Evolutionary conservation across 2,113 vertebrate genomes (phyloP).

Genomic region (Chloebia gouldiae): DNA sequence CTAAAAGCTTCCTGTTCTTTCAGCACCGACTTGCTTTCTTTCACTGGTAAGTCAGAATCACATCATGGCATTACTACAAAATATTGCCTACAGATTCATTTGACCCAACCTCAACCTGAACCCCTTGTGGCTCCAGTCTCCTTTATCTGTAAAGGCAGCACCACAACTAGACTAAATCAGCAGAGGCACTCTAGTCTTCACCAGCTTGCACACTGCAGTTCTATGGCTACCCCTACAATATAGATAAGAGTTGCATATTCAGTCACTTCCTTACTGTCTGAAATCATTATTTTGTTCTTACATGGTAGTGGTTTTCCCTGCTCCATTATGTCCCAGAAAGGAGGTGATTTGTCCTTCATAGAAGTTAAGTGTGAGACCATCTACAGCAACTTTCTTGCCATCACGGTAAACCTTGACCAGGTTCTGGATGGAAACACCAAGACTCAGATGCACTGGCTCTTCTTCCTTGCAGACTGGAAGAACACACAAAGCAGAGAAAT

Average conservation of each 20-base stretch:
- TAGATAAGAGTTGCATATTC: background rate
- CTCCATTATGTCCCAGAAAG: constrained; percentile 96
- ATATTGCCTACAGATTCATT: background rate
- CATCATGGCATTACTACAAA: background rate
- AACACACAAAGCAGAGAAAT: background rate
- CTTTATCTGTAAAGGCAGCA: background rate
- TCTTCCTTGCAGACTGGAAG: constrained; percentile 89
- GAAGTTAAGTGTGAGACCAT: constrained; percentile 92
- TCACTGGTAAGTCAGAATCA: background rate
- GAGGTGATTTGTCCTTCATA: constrained; percentile 98
- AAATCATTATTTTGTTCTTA: constrained; percentile 68
- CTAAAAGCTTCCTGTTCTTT: background rate
- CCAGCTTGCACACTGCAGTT: background rate
- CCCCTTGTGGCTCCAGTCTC: background rate
- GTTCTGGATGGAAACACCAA: constrained; percentile 93
- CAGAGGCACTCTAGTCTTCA: background rate
- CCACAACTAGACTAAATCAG: background rate
- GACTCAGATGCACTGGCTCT: constrained; percentile 86
- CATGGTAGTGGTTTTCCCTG: constrained; percentile 98
- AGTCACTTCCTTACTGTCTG: background rate
- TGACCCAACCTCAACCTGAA: background rate
- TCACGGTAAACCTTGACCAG: constrained; percentile 94
- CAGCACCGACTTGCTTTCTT: background rate
- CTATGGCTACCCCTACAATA: background rate
- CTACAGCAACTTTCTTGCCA: constrained; percentile 92